Evolutionary conservation across 1,140 invertebrate species (phyloP), one percentile per base, ranked within the genome.

Genomic region (Contarinia nasturtii): DNA sequence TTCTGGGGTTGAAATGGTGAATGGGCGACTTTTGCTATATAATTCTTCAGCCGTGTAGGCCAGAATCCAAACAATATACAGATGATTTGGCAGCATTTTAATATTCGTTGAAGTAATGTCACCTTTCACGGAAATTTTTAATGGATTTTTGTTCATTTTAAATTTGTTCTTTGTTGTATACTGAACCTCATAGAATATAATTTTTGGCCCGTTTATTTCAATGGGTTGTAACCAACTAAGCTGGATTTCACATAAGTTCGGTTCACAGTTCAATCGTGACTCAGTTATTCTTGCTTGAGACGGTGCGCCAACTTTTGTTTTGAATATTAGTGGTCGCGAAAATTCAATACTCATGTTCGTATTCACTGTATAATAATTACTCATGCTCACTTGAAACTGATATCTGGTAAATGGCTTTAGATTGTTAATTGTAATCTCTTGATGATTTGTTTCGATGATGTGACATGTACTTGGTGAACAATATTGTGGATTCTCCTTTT

Each of bases 391-490:
- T 14, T 72, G 71, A 20, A 93, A 68, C 1, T 74, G 67, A 56
- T 95, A 94, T 4, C 74, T 72, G 0, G 82, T 83, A 56, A 79
- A 91, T 1, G 88, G 80, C 50, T 74, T 71, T 2, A 95, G 63
- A 36, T 73, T 65, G 11, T 58, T 64, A 1, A 90, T 61, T 33
- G 71, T 64, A 0, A 79, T 61, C 19, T 68, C 53, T 19, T 54
- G 58, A 40, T 64, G 64, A 44, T 69, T 69, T 12, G 70, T 73
- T 1, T 52, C 59, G 5, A 68, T 50, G 50, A 58, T 60, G 4
- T 54, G 48, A 51, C 68, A 72, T 2, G 54, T 40, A 27, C 11
- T 2, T 7, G 22, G 8, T 2, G 43, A 27, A 44, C 22, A 22
- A 12, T 5, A 5, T 19, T 18, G 7, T 33, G 7, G 7, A 5